Conservation (phyloP, 2,113 vertebrate species). For the Corythoichthys intestinalis region DNA sequence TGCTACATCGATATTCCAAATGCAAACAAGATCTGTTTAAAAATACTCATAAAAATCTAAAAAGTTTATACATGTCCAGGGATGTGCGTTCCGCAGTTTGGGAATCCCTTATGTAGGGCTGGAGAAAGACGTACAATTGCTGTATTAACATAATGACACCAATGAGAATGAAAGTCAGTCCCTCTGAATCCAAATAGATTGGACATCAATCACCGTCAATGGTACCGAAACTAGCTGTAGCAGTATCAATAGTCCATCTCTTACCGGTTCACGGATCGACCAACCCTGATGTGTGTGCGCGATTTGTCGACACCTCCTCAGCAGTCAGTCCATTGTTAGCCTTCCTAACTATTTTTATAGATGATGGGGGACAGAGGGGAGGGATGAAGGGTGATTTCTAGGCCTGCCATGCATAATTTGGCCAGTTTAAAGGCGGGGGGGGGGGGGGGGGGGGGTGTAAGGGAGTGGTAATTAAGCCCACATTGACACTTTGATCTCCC, state of each 20-base stretch:
- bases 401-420: constrained; percentile 62
- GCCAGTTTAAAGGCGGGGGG: constrained; percentile 37
- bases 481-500: constrained; percentile 75
- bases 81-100: too few relatives aligned
- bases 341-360: constrained; percentile 67
- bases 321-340: constrained; percentile 64
- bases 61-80: too few relatives aligned
- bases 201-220: too few relatives aligned
- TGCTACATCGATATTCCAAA: background rate
- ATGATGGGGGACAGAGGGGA: constrained; percentile 25
- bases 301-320: constrained; percentile 39
- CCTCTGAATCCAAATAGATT: too few relatives aligned
- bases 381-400: background rate
- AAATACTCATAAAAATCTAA: background rate
- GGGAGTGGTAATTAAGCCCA: constrained; percentile 69
- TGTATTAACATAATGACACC: too few relatives aligned
- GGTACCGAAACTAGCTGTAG: too few relatives aligned
- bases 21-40: background rate
- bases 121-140: too few relatives aligned
- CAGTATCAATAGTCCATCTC: too few relatives aligned
- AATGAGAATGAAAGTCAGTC: too few relatives aligned
- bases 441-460: background rate
- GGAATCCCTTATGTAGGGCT: too few relatives aligned
- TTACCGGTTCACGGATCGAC: too few relatives aligned
- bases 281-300: constrained; percentile 1